phyloP scores from a whole-genome alignment of 1,140 invertebrate genomes.

The Mya arenaria region DNA sequence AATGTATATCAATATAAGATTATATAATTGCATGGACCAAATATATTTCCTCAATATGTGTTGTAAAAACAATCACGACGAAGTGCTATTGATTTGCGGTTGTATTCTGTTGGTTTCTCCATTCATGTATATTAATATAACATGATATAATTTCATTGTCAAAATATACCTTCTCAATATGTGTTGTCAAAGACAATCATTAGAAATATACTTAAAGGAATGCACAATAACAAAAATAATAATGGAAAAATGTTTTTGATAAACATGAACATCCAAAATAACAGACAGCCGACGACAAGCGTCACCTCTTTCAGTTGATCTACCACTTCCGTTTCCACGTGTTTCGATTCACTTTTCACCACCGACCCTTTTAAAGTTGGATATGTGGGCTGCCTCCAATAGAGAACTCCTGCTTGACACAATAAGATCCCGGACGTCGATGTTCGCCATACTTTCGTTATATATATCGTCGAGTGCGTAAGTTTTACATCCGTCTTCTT shows the following conservation, averaged over 20 bases:
- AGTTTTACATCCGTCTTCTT: too few species aligned
- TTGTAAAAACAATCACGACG: too few species aligned
- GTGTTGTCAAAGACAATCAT: slow-evolving; percentile 45
- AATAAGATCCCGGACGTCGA: slow-evolving; percentile 38
- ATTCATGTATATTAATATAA: too few species aligned
- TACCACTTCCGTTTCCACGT: slow-evolving; percentile 62
- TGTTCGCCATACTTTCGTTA: slow-evolving; percentile 23
- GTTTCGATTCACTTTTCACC: slow-evolving; percentile 63
- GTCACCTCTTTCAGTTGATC: slow-evolving; percentile 99
- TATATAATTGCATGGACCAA: too few species aligned
- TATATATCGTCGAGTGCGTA: slow-evolving; percentile 2
- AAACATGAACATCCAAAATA: slow-evolving; percentile 98
- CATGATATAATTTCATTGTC: too few species aligned
- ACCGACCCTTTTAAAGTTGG: slow-evolving; percentile 49
- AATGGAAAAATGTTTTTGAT: slow-evolving; percentile 96
- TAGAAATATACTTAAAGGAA: slow-evolving; percentile 76
- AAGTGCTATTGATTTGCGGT: too few species aligned
- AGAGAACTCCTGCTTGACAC: slow-evolving; percentile 35
- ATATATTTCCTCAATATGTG: too few species aligned
- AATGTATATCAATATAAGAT: too few species aligned
- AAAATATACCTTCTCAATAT: neutral
- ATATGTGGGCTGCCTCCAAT: slow-evolving; percentile 16
- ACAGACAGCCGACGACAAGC: slow-evolving; percentile 98
- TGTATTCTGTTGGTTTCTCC: too few species aligned
- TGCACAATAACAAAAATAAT: slow-evolving; percentile 98